Evolutionary conservation across 2,113 vertebrate genomes (phyloP).

Genomic region (Cyphomyrus discorhynchus): DNA sequence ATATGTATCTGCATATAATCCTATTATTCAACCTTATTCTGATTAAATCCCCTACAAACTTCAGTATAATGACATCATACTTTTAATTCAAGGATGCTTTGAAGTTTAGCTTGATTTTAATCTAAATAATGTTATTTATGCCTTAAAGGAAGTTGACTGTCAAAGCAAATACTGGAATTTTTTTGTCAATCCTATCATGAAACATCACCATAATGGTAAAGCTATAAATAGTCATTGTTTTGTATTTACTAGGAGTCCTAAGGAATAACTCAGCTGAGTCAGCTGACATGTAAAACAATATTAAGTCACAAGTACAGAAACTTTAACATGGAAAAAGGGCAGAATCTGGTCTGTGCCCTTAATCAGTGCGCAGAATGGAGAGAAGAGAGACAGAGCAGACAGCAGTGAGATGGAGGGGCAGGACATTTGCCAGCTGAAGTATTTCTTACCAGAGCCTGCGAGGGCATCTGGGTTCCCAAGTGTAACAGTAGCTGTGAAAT

Average conservation of each 20-base stretch:
- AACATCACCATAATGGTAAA: background rate
- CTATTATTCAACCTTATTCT: background rate
- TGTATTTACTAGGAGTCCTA: background rate
- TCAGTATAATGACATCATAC: background rate
- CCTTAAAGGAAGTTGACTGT: background rate
- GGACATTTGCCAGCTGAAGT: background rate
- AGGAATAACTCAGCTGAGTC: background rate
- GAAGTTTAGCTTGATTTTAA: background rate
- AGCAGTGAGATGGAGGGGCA: background rate
- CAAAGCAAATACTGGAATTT: background rate
- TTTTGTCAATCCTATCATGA: background rate
- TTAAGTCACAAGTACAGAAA: too few relatives aligned
- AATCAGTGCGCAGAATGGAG: background rate
- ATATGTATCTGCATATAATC: background rate
- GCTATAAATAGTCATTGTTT: background rate
- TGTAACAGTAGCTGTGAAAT: slow-evolving; percentile 77
- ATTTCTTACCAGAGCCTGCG: slow-evolving; percentile 73
- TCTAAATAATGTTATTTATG: background rate
- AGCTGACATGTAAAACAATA: background rate
- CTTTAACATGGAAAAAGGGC: background rate
- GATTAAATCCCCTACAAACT: background rate
- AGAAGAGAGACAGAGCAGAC: background rate
- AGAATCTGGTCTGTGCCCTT: background rate
- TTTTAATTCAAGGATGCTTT: background rate
- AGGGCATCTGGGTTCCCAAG: slow-evolving; percentile 81